Evolutionary conservation across 35 echinoderm and acorn worm species (phyloP).

Genomic region (Holothuria glaberrima): DNA sequence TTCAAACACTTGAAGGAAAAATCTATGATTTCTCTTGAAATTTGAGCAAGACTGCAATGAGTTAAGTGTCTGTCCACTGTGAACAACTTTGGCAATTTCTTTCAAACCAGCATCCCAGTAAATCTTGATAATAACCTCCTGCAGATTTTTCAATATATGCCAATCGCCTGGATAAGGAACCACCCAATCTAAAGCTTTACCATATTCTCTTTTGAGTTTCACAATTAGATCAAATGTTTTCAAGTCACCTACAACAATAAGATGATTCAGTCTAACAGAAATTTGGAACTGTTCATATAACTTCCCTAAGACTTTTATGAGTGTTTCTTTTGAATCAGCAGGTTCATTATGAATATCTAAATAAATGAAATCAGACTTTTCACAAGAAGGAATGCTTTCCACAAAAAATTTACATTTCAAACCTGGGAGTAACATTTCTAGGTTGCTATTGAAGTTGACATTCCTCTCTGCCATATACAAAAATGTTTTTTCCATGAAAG

Average conservation of each 20-base stretch:
- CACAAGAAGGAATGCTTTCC: neutral
- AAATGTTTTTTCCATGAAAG: no score
- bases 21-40: no score
- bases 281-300: neutral
- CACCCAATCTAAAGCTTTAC: neutral
- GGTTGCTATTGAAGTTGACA: no score
- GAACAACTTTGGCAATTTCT: neutral
- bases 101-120: constrained; percentile 5
- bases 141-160: neutral
- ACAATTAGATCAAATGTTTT: constrained; percentile 1
- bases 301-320: neutral
- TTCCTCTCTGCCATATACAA: no score
- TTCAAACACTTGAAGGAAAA: no score
- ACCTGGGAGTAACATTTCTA: neutral
- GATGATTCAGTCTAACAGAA: neutral
- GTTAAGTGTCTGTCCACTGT: neutral
- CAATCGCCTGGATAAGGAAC: neutral
- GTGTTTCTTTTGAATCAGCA: neutral
- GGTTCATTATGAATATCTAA: constrained; percentile 1
- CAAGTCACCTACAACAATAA: neutral
- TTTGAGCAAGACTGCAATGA: no score
- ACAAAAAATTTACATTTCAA: neutral
- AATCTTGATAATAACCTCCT: constrained; percentile 12
- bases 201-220: neutral
- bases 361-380: neutral